Percentiles rank a stretch among this genome's conserved stretches.
phyloP scores from a whole-genome alignment of 2,797 vertebrate genomes.

The Typhlichthys eigenmanni region DNA sequence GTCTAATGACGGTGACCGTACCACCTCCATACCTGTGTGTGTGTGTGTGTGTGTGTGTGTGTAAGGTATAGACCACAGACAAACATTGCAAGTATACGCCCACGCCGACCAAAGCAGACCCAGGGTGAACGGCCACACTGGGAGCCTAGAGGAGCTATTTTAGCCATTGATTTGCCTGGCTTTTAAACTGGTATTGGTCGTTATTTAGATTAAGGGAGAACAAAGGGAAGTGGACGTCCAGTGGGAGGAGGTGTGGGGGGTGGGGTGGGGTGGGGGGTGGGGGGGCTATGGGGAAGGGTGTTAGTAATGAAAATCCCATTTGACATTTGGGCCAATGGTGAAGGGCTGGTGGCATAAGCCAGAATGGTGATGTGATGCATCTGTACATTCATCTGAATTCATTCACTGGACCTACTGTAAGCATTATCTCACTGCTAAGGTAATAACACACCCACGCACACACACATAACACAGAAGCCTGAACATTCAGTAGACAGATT shows the following conservation, averaged over 20 bases:
- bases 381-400: slow-evolving; percentile 41
- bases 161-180: slow-evolving; percentile 11
- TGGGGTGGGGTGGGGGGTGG: not conserved
- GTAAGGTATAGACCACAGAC: slow-evolving; percentile 33
- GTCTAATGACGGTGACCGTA: slow-evolving; percentile 75
- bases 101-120: slow-evolving; percentile 37
- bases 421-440: slow-evolving; percentile 44
- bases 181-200: slow-evolving; percentile 32
- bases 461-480: slow-evolving; percentile 35
- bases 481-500: slow-evolving; percentile 35
- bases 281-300: slow-evolving; percentile 20
- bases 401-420: slow-evolving; percentile 34
- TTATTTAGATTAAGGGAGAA: slow-evolving; percentile 8
- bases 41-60: slow-evolving; percentile 13
- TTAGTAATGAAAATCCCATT: slow-evolving; percentile 68
- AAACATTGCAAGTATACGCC: slow-evolving; percentile 30
- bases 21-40: slow-evolving; percentile 30
- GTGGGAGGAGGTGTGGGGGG: slow-evolving; percentile 8
- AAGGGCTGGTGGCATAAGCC: slow-evolving; percentile 44
- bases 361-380: slow-evolving; percentile 56
- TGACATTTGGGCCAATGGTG: slow-evolving; percentile 47
- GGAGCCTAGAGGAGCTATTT: slow-evolving; percentile 2
- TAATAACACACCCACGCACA: slow-evolving; percentile 31
- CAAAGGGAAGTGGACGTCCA: slow-evolving; percentile 2
- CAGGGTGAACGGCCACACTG: slow-evolving; percentile 27